These are phyloP conservation scores for Chiloscyllium punctatum DNA, from an alignment of 2,797 vertebrate species.

Conservation along the genomic window DNA sequence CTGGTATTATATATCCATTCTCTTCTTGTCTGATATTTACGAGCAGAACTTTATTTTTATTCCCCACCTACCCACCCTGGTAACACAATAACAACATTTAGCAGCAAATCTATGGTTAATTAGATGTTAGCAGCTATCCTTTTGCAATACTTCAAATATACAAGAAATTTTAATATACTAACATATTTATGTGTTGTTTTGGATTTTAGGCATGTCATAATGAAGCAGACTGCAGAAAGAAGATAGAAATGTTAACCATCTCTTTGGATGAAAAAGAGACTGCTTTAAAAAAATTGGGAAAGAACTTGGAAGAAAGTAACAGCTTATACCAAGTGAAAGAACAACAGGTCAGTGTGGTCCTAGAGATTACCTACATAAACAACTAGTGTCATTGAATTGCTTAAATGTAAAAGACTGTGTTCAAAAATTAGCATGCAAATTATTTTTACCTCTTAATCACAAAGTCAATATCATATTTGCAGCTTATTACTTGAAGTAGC, in stretches of 20 bases:
- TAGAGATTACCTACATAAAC: background rate
- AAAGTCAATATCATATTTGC: background rate
- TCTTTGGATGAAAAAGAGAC: background rate
- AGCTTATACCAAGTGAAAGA: background rate
- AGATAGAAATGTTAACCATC: background rate
- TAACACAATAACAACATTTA: background rate
- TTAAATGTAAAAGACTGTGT: background rate
- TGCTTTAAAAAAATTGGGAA: background rate
- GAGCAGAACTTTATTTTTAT: background rate
- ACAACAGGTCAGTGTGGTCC: background rate
- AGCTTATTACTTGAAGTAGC: background rate
- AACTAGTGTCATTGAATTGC: background rate
- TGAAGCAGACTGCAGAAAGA: conserved; percentile 12
- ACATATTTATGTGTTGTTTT: background rate
- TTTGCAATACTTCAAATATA: background rate
- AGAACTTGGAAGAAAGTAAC: background rate
- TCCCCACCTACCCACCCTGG: background rate
- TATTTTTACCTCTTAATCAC: background rate
- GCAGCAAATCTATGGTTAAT: background rate
- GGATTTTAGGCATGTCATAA: background rate
- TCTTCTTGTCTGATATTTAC: background rate
- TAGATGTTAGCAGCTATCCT: background rate
- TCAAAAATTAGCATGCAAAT: background rate
- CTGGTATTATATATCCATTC: background rate
- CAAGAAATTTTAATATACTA: background rate